These are phyloP conservation scores for Notarius quadriscutis DNA, from an alignment of 2,113 vertebrate genomes.

Conservation along the genomic window DNA sequence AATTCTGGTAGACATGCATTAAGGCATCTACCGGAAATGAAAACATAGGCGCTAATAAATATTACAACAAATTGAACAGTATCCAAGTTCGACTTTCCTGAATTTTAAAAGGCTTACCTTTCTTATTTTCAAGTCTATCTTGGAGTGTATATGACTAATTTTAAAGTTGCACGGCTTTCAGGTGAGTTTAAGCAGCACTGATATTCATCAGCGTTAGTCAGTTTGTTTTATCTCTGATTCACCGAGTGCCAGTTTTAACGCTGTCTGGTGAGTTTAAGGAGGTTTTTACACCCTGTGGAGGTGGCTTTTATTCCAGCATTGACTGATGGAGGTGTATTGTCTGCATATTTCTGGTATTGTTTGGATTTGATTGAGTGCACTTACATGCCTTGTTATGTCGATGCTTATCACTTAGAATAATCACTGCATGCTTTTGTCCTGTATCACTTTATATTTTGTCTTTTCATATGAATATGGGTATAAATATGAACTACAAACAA, in stretches of 20 bases:
- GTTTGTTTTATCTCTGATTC: slow-evolving; percentile 39
- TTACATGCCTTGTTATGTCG: slow-evolving; percentile 17
- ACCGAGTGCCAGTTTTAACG: background rate
- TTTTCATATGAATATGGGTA: background rate
- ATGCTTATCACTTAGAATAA: slow-evolving; percentile 11
- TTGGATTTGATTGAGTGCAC: slow-evolving; percentile 50
- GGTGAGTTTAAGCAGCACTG: slow-evolving; percentile 2
- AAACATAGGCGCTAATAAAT: background rate
- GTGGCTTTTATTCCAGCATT: slow-evolving; percentile 17
- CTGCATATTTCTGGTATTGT: slow-evolving; percentile 44
- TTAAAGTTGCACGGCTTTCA: background rate
- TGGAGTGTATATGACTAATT: background rate
- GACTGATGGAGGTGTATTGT: slow-evolving; percentile 29
- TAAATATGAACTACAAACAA: background rate
- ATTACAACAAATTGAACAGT: background rate
- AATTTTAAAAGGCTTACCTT: background rate
- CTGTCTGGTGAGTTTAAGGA: background rate
- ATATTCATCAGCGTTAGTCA: slow-evolving; percentile 30
- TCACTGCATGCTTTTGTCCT: slow-evolving; percentile 33
- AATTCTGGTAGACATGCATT: background rate
- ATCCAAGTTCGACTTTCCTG: background rate
- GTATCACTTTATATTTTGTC: slow-evolving; percentile 16
- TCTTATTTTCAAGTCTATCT: background rate
- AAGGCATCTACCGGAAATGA: background rate
- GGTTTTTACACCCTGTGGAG: slow-evolving; percentile 14